Evolutionary conservation across 2,888 invertebrate species (phyloP), one percentile per base, ranked within the genome.

Genomic region (Aphodius sticticus): DNA sequence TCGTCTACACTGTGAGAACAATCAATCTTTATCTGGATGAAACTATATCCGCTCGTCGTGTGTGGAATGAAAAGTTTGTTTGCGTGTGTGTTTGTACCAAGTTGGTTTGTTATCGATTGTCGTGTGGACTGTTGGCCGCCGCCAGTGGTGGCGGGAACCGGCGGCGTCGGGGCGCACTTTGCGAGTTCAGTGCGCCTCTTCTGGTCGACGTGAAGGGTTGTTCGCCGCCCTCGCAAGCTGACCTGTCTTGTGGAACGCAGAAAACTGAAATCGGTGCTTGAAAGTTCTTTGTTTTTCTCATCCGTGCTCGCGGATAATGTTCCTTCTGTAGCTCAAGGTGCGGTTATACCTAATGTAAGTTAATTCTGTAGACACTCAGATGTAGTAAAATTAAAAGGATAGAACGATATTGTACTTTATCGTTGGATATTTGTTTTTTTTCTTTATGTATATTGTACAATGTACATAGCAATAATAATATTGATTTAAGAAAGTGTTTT

Each of bases 151-250:
- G 53, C 53, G 53, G 53, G 53, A 53, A 53, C 53, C 53, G 12
- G 53, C 35, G 36, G 74, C 36, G 74, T 36, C 35, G 37, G 36
- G 37, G 36, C n/a, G 74, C 74, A 9, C 70, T 14, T 35, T n/a
- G 14, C n/a, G 74, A 74, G 74, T 74, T 74, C 74, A 74, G 74
- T 74, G 74, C 74, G 74, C 74, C 37, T 37, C 71, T 35, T 16
- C n/a, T 37, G 14, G 9, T 35, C 37, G 74, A 74, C 35, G 36
- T 35, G 16, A 74, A 35, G 35, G 74, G 74, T n/a, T 70, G 70
- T 70, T 70, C n/a, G 53, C 53, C 53, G 4, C 53, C 53, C 53
- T 53, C 2, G 9, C 53, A 53, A 53, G 7, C 53, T 12, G 12
- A 12, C 53, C 9, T 53, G 9, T 53, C 53, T 53, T 53, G 53